phyloP scores from a whole-genome alignment of 1,140 invertebrate species.

The Sycophaga agraensis region DNA sequence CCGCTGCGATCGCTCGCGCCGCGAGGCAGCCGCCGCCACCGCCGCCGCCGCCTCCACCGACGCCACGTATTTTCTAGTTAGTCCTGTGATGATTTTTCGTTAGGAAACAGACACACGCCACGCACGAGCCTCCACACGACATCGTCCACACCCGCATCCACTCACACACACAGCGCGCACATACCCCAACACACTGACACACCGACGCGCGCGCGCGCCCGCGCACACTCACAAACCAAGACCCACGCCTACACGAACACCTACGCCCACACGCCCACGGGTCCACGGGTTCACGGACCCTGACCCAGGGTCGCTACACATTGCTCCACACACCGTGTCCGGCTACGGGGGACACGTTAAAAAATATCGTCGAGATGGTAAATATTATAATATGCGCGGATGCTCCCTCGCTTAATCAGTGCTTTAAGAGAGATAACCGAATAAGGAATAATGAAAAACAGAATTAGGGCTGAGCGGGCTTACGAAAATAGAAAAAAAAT shows the following conservation, averaged over 20 bases:
- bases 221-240: not conserved
- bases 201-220: not conserved
- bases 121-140: too few relatives aligned
- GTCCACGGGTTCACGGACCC: too few relatives aligned
- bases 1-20: not conserved
- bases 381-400: constrained; percentile 27
- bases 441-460: constrained; percentile 12
- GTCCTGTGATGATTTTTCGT: constrained; percentile 58
- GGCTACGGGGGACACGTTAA: constrained; percentile 53
- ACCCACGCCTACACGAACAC: not conserved
- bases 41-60: constrained; percentile 34
- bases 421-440: constrained; percentile 52
- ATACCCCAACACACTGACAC: not conserved
- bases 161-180: not conserved
- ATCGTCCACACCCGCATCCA: not conserved
- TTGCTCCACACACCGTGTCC: constrained; percentile 44
- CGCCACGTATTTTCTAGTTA: constrained; percentile 54
- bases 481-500: constrained; percentile 3
- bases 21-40: constrained; percentile 17
- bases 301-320: too few relatives aligned
- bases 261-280: not conserved
- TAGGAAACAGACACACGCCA: constrained; percentile 42
- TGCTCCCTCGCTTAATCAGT: constrained; percentile 58
- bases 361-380: too few relatives aligned
- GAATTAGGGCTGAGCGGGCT: constrained; percentile 12